Percentiles rank a stretch among this genome's conserved stretches.
These are phyloP conservation scores for Pollenia griseotomentosa DNA, from an alignment of 2,888 invertebrate species.

Conservation along the genomic window DNA sequence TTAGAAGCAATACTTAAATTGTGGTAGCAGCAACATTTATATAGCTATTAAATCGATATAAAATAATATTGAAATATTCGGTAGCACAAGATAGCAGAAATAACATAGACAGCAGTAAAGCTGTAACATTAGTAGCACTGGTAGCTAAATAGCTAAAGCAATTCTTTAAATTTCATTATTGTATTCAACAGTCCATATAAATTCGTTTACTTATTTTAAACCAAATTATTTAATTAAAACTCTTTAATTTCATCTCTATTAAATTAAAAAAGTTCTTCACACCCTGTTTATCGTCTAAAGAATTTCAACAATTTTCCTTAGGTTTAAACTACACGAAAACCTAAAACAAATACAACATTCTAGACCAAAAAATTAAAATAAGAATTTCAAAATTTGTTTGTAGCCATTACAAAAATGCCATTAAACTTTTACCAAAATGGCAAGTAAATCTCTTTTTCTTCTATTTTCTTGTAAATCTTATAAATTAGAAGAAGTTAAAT, in stretches of 20 bases:
- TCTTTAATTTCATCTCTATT: background rate
- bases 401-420: conserved; percentile 63
- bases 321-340: background rate
- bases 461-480: conserved; percentile 13
- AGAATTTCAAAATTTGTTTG: conserved; percentile 51
- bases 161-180: too few species aligned
- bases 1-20: too few species aligned
- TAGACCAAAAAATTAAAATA: conserved; percentile 42
- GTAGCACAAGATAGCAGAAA: too few species aligned
- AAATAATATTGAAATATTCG: too few species aligned
- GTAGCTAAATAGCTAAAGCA: too few species aligned
- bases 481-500: conserved; percentile 17
- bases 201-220: too few species aligned
- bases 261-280: conserved; percentile 11
- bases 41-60: too few species aligned
- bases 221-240: background rate
- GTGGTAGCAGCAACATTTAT: too few species aligned
- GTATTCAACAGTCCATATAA: too few species aligned
- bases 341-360: conserved; percentile 38
- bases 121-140: too few species aligned
- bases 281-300: conserved; percentile 58
- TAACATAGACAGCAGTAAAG: too few species aligned
- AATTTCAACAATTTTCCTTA: conserved; percentile 64
- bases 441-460: conserved; percentile 33
- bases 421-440: conserved; percentile 56